phyloP scores from a whole-genome alignment of 2,888 invertebrate species.

The Papilio gigon region DNA sequence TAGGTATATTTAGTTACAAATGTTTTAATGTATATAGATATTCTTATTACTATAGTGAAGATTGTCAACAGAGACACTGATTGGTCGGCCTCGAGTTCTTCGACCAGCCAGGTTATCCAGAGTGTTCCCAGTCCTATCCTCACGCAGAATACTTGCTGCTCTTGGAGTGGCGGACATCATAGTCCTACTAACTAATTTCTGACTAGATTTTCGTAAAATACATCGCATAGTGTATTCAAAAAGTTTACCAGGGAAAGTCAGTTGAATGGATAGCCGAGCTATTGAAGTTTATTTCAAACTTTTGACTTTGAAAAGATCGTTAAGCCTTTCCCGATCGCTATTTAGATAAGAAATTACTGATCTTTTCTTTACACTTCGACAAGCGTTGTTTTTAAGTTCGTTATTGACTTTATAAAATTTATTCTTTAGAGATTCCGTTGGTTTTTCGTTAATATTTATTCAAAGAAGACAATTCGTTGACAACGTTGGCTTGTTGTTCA shows the following conservation, averaged over 20 bases:
- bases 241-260: conserved; percentile 6
- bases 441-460: neutral
- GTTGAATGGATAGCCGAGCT: conserved; percentile 22
- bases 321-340: conserved; percentile 36
- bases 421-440: neutral
- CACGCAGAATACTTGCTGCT: too few relatives aligned
- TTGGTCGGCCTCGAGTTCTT: too few relatives aligned
- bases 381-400: neutral
- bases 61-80: too few relatives aligned
- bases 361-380: conserved; percentile 20
- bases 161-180: too few relatives aligned
- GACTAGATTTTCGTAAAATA: neutral
- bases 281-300: conserved; percentile 34
- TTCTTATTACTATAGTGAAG: neutral
- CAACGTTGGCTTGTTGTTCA: too few relatives aligned
- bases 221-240: conserved; percentile 3
- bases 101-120: too few relatives aligned
- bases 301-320: conserved; percentile 37
- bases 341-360: conserved; percentile 34
- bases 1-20: neutral
- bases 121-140: too few relatives aligned
- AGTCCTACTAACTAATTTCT: too few relatives aligned
- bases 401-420: neutral
- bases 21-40: neutral
- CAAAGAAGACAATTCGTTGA: too few relatives aligned